phyloP scores from a whole-genome alignment of 2,888 invertebrate species.

The Sycophila texana region DNA sequence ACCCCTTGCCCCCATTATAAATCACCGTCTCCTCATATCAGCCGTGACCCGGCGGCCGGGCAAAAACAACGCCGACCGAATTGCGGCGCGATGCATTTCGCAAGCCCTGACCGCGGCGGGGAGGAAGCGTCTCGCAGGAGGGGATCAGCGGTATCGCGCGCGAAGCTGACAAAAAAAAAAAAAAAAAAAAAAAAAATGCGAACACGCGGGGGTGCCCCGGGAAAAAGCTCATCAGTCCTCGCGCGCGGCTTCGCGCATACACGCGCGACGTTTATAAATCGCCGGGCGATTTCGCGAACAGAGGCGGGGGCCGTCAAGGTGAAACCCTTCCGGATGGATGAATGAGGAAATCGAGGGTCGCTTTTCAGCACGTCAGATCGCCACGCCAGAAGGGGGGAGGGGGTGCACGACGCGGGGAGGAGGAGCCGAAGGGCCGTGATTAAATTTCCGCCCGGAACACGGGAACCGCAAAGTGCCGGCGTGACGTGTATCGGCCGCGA shows the following conservation, averaged over 20 bases:
- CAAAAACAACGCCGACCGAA: neutral
- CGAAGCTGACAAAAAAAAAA: too few relatives aligned
- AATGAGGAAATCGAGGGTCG: conserved; percentile 43
- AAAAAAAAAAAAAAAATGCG: too few relatives aligned
- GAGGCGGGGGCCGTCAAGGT: neutral
- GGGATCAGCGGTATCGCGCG: neutral
- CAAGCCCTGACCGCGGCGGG: neutral
- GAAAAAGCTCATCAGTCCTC: conserved; percentile 40
- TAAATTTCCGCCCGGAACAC: conserved; percentile 61
- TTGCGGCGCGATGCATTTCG: neutral
- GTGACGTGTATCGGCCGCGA: conserved; percentile 33
- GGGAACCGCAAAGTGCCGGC: conserved; percentile 26
- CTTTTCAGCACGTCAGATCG: conserved; percentile 45
- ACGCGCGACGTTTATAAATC: conserved; percentile 55
- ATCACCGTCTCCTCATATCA: conserved; percentile 39
- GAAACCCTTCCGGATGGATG: conserved; percentile 39
- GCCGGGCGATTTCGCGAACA: conserved; percentile 20
- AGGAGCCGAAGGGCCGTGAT: conserved; percentile 56
- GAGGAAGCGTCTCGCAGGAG: neutral
- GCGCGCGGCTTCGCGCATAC: conserved; percentile 9
- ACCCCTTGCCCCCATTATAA: conserved; percentile 41
- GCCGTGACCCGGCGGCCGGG: neutral
- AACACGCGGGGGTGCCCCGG: neutral
- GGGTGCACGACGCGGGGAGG: conserved; percentile 34
- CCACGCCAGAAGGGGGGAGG: conserved; percentile 8